A percentile compares a stretch with the other conserved stretches of the same genome.
These are phyloP conservation scores for Scelioninae gen. 1 DNA, from an alignment of 2,888 invertebrate genomes.

Conservation along the genomic window DNA sequence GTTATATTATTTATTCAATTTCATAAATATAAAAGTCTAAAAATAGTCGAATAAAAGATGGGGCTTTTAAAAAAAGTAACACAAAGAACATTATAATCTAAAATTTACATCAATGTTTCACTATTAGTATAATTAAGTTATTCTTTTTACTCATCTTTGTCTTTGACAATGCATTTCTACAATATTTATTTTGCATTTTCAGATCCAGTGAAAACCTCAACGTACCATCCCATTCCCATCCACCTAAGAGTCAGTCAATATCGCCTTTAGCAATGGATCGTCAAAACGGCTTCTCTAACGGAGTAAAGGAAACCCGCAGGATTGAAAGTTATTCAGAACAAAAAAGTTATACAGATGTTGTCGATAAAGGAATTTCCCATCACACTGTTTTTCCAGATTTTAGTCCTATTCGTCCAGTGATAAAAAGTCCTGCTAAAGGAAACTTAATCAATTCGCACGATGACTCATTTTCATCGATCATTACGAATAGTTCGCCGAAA, in stretches of 20 bases:
- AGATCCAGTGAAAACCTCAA: conserved; percentile 82
- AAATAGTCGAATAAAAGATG: too few relatives aligned
- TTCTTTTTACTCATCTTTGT: too few relatives aligned
- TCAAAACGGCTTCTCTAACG: conserved; percentile 82
- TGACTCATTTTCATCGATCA: conserved; percentile 75
- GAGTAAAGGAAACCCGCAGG: conserved; percentile 79
- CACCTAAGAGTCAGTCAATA: conserved; percentile 82
- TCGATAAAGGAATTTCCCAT: conserved; percentile 78
- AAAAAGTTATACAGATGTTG: conserved; percentile 80
- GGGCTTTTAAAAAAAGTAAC: too few relatives aligned
- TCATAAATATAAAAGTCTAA: too few relatives aligned
- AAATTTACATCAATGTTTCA: neutral
- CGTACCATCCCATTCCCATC: conserved; percentile 76
- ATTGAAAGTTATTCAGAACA: conserved; percentile 78
- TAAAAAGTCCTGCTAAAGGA: conserved; percentile 72
- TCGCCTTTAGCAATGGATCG: conserved; percentile 83
- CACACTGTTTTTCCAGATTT: conserved; percentile 76
- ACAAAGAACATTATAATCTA: neutral
- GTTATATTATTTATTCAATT: too few relatives aligned
- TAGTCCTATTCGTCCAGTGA: conserved; percentile 78
- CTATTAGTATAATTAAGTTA: too few relatives aligned
- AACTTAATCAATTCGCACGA: conserved; percentile 78
- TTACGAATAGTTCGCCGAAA: conserved; percentile 79
- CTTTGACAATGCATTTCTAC: conserved; percentile 3
- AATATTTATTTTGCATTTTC: conserved; percentile 18